A percentile compares a stretch with the other conserved stretches of the same genome.
phyloP scores from a whole-genome alignment of 2,113 vertebrate species.

The Perca flavescens region DNA sequence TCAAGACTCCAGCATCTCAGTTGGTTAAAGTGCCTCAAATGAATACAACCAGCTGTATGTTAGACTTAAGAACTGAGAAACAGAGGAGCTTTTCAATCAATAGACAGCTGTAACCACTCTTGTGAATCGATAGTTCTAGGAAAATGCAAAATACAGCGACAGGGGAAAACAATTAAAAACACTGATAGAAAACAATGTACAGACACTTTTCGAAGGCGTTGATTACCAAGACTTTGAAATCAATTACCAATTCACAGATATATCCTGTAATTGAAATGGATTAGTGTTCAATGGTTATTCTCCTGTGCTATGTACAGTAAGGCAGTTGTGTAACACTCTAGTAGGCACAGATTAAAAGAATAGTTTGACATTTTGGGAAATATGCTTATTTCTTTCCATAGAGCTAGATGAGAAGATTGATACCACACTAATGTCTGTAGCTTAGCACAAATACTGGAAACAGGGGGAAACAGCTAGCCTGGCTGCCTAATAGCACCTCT shows the following conservation, averaged over 20 bases:
- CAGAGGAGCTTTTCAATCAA: constrained; percentile 50
- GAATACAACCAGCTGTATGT: constrained; percentile 38
- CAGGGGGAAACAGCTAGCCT: too few relatives aligned
- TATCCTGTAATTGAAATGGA: constrained; percentile 81
- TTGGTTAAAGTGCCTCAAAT: constrained; percentile 48
- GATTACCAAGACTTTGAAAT: constrained; percentile 62
- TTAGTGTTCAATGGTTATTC: constrained; percentile 56
- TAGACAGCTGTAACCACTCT: constrained; percentile 50
- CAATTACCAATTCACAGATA: constrained; percentile 66
- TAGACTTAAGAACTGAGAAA: constrained; percentile 38
- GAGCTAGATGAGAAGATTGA: background rate
- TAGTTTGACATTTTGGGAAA: background rate
- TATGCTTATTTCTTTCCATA: background rate
- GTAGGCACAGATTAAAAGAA: constrained; percentile 6
- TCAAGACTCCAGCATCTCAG: constrained; percentile 36
- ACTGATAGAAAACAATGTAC: constrained; percentile 54
- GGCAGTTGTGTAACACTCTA: background rate
- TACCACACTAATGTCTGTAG: too few relatives aligned
- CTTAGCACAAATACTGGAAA: too few relatives aligned
- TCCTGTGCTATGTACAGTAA: constrained; percentile 8
- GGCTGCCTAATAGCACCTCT: too few relatives aligned
- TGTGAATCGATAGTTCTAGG: constrained; percentile 30
- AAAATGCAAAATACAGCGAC: constrained; percentile 51
- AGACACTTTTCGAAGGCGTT: constrained; percentile 24
- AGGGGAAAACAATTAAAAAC: constrained; percentile 66